Base-by-base conservation (phyloP, 2,797 vertebrate genomes). In the Alectoris magna region DNA sequence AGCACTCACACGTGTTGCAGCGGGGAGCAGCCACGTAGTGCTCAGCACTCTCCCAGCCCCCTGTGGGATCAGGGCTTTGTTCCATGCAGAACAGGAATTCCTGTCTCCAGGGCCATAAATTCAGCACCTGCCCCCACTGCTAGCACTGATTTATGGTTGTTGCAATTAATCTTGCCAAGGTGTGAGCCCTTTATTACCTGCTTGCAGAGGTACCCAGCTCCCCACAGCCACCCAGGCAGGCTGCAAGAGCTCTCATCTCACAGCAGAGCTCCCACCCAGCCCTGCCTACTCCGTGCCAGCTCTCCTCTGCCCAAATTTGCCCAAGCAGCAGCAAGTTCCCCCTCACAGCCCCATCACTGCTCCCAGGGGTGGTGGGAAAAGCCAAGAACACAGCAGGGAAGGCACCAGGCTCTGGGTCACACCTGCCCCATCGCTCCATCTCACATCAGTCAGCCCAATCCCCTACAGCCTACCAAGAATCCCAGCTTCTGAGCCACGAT, bases 71-170 rank as follows among this genome's bases (percentile, higher is more conserved):
- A 15, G 62, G 66, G 80, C 78, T 94, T 95, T 94, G 91, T 93
- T 94, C 93, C 91, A 39, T 64, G 74, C 86, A 95, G 94, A 96
- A 88, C 74, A 94, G 88, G 94, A 95, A 94, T 92, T 94, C 93
- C 93, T 94, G 93, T 84, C 95, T 95, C 90, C 78, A 7, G 93
- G 94, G 95, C 88, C 75, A 39, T 94, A 94, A 94, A 96, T 94
- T 63, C 91, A 38, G 58, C 0, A 2, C 66, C 90, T 88, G 94
- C 87, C 93, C 93, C 83, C 24, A 70, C 79, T 92, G 82, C 87
- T 60, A 14, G 71, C 21, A 0, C 88, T 92, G 95, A 94, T 95
- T 95, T 94, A 91, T 58, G 58, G 90, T 90, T 88, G 90, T 94
- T 91, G 24, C 91, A 91, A 94, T 95, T 91, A 88, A 93, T 94